Percentiles rank a stretch among this genome's conserved stretches.
Evolutionary conservation across 2,888 invertebrate genomes (phyloP).

Genomic region (Crioceris asparagi): DNA sequence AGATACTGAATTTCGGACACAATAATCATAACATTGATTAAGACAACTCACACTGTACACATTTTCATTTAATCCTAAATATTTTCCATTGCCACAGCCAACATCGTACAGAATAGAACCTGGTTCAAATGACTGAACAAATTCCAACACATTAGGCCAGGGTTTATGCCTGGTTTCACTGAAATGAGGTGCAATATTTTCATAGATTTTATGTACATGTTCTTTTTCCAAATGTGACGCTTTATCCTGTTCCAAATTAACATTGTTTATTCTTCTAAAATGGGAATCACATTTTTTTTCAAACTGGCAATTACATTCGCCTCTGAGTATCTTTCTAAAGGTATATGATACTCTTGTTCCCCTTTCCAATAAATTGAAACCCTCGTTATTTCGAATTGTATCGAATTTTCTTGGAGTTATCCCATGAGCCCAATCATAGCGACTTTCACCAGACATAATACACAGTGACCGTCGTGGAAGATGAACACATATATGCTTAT

Average conservation of each 20-base stretch:
- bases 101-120: conserved; percentile 78
- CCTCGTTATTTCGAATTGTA: conserved; percentile 46
- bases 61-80: conserved; percentile 54
- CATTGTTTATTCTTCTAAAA: conserved; percentile 15
- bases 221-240: conserved; percentile 59
- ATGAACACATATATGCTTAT: conserved; percentile 48
- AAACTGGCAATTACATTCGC: conserved; percentile 54
- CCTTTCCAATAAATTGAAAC: conserved; percentile 44
- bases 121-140: conserved; percentile 53
- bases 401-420: conserved; percentile 80
- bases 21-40: neutral
- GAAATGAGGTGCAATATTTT: conserved; percentile 89
- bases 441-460: conserved; percentile 62
- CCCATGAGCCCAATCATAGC: conserved; percentile 76
- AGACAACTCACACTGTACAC: conserved; percentile 47
- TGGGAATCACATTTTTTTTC: conserved; percentile 56
- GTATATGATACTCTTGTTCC: conserved; percentile 69
- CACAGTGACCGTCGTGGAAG: conserved; percentile 64
- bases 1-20: neutral
- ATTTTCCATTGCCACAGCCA: conserved; percentile 98
- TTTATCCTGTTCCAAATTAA: conserved; percentile 12
- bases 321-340: conserved; percentile 49
- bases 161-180: conserved; percentile 87
- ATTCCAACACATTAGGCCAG: conserved; percentile 85
- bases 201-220: conserved; percentile 83